Evolutionary conservation across 2,113 vertebrate species (phyloP).

Genomic region (Alectura lathami): DNA sequence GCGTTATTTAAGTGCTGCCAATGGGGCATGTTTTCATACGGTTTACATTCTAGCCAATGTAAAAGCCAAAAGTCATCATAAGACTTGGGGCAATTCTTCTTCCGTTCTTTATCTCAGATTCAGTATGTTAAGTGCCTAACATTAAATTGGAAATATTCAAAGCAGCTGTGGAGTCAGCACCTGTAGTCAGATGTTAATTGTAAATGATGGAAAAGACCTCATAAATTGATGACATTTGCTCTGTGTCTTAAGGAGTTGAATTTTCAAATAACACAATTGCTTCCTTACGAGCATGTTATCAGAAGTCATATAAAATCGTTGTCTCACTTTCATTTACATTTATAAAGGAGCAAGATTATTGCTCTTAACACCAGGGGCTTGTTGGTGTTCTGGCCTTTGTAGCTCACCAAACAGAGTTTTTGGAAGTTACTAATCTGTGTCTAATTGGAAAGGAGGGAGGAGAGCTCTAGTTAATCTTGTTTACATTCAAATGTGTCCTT

Average conservation of each 20-base stretch:
- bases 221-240: not conserved
- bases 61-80: not conserved
- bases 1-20: not conserved
- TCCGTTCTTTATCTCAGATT: not conserved
- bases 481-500: not conserved
- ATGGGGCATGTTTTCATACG: not conserved
- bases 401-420: not conserved
- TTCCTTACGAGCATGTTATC: not conserved
- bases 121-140: not conserved
- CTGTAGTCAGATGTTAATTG: not conserved
- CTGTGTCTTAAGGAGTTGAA: not conserved
- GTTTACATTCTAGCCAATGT: conserved; percentile 1
- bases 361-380: not conserved
- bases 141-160: not conserved
- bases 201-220: not conserved
- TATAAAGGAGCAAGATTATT: not conserved
- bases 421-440: not conserved
- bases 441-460: not conserved
- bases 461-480: not conserved
- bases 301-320: not conserved
- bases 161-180: not conserved
- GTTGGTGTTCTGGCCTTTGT: not conserved
- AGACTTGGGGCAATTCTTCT: not conserved
- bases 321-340: not conserved
- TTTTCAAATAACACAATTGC: not conserved